A percentile compares a stretch with the other conserved stretches of the same genome.
These are phyloP conservation scores for Diacarnus erythraeanus DNA, from an alignment of 37 sponge, comb jelly and placozoan genomes.

Conservation along the genomic window DNA sequence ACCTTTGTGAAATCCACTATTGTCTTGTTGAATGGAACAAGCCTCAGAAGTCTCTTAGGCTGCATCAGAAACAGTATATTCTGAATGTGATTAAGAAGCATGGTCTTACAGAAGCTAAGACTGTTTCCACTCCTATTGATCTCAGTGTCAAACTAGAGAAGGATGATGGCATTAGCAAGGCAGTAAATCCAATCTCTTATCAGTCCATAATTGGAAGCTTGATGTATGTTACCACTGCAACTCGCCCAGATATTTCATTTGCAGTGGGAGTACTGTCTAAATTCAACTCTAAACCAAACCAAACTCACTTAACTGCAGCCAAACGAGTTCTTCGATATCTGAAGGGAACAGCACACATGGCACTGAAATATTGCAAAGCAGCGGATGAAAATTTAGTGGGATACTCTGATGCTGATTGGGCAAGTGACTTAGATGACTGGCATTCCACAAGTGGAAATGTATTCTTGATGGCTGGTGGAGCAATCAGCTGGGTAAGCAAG, in stretches of 20 bases:
- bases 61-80: no score
- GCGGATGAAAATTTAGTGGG: not conserved
- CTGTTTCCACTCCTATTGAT: not conserved
- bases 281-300: not conserved
- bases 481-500: no score
- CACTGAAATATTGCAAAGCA: not conserved
- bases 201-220: not conserved
- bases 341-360: no score
- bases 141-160: not conserved
- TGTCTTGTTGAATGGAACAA: no score
- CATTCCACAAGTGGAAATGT: no score
- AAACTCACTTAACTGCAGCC: not conserved
- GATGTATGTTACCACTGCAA: not conserved
- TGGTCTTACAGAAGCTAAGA: not conserved
- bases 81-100: no score
- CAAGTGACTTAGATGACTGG: not conserved
- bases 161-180: not conserved
- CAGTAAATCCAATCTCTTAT: not conserved
- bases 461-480: no score
- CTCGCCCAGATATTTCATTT: not conserved
- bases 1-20: no score
- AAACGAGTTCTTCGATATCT: not conserved
- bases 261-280: not conserved
- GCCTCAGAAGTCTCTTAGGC: no score
- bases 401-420: slow-evolving; percentile 1